Evolutionary conservation across 2,888 invertebrate genomes (phyloP), one percentile per base, ranked within the genome.

Genomic region (Epinotia ramella): DNA sequence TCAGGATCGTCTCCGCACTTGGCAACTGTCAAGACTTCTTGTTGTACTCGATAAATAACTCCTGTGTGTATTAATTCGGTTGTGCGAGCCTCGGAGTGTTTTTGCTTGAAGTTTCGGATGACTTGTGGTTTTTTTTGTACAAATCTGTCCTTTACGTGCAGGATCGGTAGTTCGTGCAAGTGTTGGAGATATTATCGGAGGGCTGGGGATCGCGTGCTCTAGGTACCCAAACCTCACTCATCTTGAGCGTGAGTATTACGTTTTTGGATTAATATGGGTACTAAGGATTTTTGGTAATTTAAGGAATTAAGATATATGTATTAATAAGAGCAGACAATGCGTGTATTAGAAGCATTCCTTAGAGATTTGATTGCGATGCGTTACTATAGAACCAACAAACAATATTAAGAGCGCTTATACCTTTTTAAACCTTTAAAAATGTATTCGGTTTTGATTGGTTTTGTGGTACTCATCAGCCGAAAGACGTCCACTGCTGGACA

Each of bases 1-100:
- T 85, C 81, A 80, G 81, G 82, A 77, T 79, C 84, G 81, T 83
- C 79, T 84, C 81, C 79, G 80, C 82, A 87, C 84, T 91, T 91
- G 90, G 91, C 91, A 89, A 79, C 76, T 79, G 78, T 74, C 67
- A 59, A 24, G 65, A 46, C 62, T 24, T 69, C 75, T 70, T 74
- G 66, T 70, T 62, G 40, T 66, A 49, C 44, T 63, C 13, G 62
- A 68, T 68, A 67, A 53, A 65, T 65, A 46, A 56, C 57, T 73
- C 62, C 68, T 68, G 63, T 44, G 28, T 18, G 62, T 44, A 46
- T 64, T 28, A 18, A 28, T 67, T 60, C 13, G 40, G 46, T n/a
- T 62, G 18, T 12, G 60, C 24, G 53, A 68, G 73, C 40, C 20
- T 20, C 69, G 18, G 28, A 53, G 73, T 63, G 67, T 73, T 60